phyloP scores from a whole-genome alignment of 2,113 vertebrate species.

The Dendrocopos noguchii region DNA sequence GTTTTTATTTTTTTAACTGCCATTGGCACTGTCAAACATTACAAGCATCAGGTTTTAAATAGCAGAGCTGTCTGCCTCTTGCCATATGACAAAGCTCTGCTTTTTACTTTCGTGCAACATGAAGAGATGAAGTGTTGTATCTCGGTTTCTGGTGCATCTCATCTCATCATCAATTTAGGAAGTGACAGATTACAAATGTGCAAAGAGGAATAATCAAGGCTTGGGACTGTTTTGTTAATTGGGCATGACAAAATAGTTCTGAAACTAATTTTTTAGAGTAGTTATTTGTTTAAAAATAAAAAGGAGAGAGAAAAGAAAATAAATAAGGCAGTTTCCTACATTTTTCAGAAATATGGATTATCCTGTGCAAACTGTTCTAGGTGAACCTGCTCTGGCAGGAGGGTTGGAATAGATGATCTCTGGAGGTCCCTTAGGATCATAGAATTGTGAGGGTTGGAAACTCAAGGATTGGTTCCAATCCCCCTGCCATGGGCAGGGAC shows the following conservation, averaged over 20 bases:
- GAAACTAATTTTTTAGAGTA: neutral
- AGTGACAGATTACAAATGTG: neutral
- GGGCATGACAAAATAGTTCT: neutral
- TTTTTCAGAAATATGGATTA: neutral
- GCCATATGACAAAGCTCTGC: neutral
- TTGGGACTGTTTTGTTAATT: neutral
- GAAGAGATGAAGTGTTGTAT: neutral
- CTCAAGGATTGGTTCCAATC: too few species aligned
- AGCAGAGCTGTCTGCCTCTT: constrained; percentile 3
- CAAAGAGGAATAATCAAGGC: neutral
- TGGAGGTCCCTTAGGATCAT: too few species aligned
- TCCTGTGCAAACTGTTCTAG: neutral
- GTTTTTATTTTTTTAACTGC: neutral
- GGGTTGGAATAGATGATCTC: too few species aligned
- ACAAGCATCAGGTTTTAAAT: neutral
- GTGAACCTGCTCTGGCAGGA: too few species aligned
- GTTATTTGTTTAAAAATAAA: neutral
- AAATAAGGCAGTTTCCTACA: neutral
- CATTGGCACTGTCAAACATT: neutral
- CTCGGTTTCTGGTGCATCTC: constrained; percentile 26
- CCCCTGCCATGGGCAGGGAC: too few species aligned
- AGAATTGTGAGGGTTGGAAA: too few species aligned
- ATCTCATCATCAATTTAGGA: neutral
- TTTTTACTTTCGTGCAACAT: neutral
- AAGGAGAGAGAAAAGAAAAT: too few species aligned